Conservation (phyloP, 2,113 vertebrate species). For the Malurus melanocephalus region DNA sequence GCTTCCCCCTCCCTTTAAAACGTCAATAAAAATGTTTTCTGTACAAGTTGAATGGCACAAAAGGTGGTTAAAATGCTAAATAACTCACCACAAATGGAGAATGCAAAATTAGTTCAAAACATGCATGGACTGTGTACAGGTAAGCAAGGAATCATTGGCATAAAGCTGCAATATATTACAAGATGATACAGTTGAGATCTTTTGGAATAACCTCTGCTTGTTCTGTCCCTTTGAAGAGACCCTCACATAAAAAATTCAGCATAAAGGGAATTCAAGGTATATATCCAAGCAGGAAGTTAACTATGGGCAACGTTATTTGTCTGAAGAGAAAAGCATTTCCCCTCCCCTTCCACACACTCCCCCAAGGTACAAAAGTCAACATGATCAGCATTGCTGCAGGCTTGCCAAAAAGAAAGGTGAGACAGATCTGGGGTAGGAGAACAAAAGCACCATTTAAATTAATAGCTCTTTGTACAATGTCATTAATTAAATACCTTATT, state of each 20-base stretch:
- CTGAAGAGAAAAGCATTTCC: slow-evolving; percentile 54
- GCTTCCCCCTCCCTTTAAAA: slow-evolving; percentile 67
- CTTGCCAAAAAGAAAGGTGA: slow-evolving; percentile 52
- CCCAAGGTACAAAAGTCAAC: slow-evolving; percentile 42
- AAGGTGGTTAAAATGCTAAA: slow-evolving; percentile 67
- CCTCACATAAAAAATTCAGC: slow-evolving; percentile 29
- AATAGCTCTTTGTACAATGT: slow-evolving; percentile 55
- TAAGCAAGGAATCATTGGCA: slow-evolving; percentile 75
- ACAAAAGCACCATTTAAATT: slow-evolving; percentile 54
- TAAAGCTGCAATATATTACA: slow-evolving; percentile 82
- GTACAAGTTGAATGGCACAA: slow-evolving; percentile 81
- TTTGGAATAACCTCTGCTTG: slow-evolving; percentile 68
- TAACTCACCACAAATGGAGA: slow-evolving; percentile 71
- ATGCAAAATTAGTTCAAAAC: slow-evolving; percentile 74
- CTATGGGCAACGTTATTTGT: slow-evolving; percentile 4
- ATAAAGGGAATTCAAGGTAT: slow-evolving; percentile 21
- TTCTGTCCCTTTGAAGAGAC: slow-evolving; percentile 50
- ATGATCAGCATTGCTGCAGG: slow-evolving; percentile 16
- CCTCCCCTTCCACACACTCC: background rate
- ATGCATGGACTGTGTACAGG: slow-evolving; percentile 74
- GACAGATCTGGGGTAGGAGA: slow-evolving; percentile 40
- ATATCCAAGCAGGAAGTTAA: slow-evolving; percentile 45
- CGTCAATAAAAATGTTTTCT: slow-evolving; percentile 80
- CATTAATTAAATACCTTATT: slow-evolving; percentile 59
- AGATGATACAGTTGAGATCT: slow-evolving; percentile 70